Conservation (phyloP, 2,888 invertebrate genomes). For the Pristionchus maxplancki region DNA sequence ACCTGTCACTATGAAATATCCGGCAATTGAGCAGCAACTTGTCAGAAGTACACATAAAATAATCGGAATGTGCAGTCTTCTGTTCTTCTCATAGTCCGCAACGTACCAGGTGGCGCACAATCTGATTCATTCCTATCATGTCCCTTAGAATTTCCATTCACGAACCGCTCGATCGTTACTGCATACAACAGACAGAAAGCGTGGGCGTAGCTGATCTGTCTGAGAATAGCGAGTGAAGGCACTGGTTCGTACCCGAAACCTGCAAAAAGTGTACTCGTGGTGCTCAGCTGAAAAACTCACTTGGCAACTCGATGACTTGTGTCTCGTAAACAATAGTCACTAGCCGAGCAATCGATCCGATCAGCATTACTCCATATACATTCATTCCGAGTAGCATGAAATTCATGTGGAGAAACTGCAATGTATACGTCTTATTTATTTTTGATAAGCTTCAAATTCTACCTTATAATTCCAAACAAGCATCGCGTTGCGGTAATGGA, state of each 20-base stretch:
- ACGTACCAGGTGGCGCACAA: slow-evolving; percentile 8
- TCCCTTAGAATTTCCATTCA: neutral
- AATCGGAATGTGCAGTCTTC: neutral
- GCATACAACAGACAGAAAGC: neutral
- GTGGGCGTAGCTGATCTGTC: neutral
- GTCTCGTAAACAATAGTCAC: neutral
- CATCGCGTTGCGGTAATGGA: neutral
- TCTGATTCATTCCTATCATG: neutral
- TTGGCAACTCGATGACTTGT: neutral
- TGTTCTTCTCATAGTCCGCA: neutral
- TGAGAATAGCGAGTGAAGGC: neutral
- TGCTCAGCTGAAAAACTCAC: too few relatives aligned
- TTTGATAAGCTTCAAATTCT: too few relatives aligned
- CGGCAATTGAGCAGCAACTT: neutral
- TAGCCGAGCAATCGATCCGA: neutral
- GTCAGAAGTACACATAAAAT: neutral
- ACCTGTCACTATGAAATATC: neutral
- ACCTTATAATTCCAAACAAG: neutral
- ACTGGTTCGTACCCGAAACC: neutral
- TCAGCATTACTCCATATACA: neutral
- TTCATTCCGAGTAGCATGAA: neutral
- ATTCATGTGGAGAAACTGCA: slow-evolving; percentile 31
- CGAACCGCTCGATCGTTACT: neutral
- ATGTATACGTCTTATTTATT: neutral
- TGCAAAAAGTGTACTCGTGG: neutral